phyloP scores from a whole-genome alignment of 2,113 vertebrate genomes.

The Vulpes lagopus region DNA sequence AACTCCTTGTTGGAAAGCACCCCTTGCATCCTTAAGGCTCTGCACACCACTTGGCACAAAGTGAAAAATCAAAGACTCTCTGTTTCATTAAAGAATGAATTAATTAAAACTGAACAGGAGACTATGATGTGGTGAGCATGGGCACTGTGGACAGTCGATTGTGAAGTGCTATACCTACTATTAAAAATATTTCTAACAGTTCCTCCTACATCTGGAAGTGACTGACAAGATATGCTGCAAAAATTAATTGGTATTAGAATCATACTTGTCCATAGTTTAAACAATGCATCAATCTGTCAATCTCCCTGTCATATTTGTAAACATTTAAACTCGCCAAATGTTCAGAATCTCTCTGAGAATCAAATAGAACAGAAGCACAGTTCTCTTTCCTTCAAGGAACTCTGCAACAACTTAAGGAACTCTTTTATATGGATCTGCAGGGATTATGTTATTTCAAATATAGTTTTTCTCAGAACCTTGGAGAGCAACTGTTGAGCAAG shows the following conservation, averaged over 20 bases:
- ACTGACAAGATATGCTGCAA: not conserved
- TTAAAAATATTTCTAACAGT: not conserved
- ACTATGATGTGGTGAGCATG: accelerated
- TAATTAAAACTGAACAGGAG: not conserved
- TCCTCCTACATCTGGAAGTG: not conserved
- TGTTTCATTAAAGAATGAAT: not conserved
- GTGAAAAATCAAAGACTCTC: not conserved
- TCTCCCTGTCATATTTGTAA: conserved; percentile 22
- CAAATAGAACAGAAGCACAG: conserved; percentile 65
- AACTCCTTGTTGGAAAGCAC: not conserved
- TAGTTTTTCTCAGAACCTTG: conserved; percentile 79
- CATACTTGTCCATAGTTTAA: not conserved
- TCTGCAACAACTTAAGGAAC: conserved; percentile 55
- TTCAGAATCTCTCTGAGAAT: conserved; percentile 66
- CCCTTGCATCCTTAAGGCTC: not conserved
- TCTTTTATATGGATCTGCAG: conserved; percentile 73
- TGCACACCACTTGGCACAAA: not conserved
- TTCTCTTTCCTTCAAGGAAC: conserved; percentile 76
- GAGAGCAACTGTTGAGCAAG: conserved; percentile 80
- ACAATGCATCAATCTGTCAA: not conserved
- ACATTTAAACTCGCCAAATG: conserved; percentile 70
- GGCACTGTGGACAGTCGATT: not conserved
- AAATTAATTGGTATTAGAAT: not conserved
- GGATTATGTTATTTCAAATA: conserved; percentile 81
- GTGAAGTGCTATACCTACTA: not conserved